phyloP scores from a whole-genome alignment of 2,888 invertebrate genomes.

The Zelleria hepariella region DNA sequence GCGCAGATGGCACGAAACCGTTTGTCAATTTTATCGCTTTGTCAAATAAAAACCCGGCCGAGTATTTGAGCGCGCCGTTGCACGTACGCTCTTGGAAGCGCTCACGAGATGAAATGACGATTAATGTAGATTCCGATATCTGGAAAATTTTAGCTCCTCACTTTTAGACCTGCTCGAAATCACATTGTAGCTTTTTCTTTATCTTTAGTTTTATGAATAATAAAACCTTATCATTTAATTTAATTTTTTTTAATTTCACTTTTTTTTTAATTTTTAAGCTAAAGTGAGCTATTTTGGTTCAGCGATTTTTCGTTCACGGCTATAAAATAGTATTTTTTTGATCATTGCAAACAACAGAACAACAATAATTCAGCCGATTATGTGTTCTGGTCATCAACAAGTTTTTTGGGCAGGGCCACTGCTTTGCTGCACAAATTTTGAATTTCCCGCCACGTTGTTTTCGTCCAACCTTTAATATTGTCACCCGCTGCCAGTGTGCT shows the following conservation, averaged over 20 bases:
- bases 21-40: constrained; percentile 3
- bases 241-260: not conserved
- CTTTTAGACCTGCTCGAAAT: not conserved
- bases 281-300: too few species aligned
- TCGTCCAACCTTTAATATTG: too few species aligned
- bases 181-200: not conserved
- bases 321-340: too few species aligned
- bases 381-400: too few species aligned
- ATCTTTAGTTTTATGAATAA: not conserved
- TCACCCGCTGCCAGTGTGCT: too few species aligned
- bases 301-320: too few species aligned
- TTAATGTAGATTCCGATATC: not conserved
- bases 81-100: not conserved
- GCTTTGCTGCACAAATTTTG: too few species aligned
- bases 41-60: not conserved
- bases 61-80: not conserved
- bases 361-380: too few species aligned
- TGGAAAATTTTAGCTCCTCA: not conserved
- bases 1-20: not conserved
- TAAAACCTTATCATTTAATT: not conserved
- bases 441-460: too few species aligned
- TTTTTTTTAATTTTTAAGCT: not conserved
- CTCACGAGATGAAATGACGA: not conserved
- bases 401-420: too few species aligned
- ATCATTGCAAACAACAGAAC: too few species aligned